Evolutionary conservation across 2,797 vertebrate genomes (phyloP).

Genomic region (Anabacerthia variegaticeps): DNA sequence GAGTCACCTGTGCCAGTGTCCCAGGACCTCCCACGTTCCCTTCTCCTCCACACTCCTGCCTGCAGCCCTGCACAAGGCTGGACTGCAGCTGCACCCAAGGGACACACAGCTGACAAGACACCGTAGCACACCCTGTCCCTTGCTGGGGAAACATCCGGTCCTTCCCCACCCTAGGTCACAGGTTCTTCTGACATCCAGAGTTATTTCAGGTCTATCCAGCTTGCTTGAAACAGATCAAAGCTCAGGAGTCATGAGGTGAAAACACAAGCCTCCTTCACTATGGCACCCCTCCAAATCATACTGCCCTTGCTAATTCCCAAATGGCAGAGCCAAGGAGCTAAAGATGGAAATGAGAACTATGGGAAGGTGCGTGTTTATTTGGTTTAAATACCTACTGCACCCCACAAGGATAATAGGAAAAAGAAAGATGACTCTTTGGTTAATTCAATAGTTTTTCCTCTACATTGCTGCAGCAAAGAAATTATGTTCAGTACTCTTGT

Average conservation of each 20-base stretch:
- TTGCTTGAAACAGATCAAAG: neutral
- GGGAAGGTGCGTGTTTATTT: neutral
- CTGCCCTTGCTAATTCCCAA: neutral
- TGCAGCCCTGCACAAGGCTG: too few relatives aligned
- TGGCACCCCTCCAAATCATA: neutral
- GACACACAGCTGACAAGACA: neutral
- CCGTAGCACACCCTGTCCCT: neutral
- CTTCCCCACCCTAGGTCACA: neutral
- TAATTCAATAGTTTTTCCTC: neutral
- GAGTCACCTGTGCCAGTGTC: too few relatives aligned
- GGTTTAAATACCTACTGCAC: neutral
- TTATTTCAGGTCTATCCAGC: neutral
- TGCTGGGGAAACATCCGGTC: neutral
- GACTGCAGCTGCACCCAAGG: neutral
- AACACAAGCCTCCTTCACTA: neutral
- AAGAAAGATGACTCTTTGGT: neutral
- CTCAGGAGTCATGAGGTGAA: neutral
- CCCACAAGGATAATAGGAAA: neutral
- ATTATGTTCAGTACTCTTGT: neutral
- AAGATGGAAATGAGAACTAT: neutral
- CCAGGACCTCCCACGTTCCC: accelerated
- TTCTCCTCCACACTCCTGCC: neutral
- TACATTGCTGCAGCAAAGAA: neutral
- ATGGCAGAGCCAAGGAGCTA: neutral
- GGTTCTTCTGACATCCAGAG: neutral